Conservation (phyloP, 2,888 invertebrate species). For the Micoletzkya japonica region DNA sequence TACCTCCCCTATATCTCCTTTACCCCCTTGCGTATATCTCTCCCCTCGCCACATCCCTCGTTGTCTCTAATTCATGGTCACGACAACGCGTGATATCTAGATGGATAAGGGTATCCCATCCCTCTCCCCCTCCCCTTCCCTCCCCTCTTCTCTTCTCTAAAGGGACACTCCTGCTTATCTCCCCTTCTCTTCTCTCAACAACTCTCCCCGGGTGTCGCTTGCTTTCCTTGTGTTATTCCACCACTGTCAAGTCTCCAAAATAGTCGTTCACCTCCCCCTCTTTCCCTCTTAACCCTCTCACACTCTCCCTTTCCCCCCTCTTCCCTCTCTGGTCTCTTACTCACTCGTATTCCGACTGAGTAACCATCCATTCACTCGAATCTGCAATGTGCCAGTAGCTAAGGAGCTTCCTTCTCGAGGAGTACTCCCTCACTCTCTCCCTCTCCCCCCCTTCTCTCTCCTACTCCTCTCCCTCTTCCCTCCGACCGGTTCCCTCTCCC, state of each 20-base stretch:
- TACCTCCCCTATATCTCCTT: no score
- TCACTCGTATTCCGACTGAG: not conserved
- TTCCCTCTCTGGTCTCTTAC: not conserved
- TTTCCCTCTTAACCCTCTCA: no score
- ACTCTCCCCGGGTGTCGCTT: no score
- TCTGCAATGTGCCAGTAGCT: no score
- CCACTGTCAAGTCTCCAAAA: no score
- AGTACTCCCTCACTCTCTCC: not conserved
- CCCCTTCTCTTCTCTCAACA: not conserved
- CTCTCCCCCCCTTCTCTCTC: not conserved
- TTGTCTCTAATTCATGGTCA: not conserved
- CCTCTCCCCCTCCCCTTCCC: not conserved
- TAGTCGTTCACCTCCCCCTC: no score
- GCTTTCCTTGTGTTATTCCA: no score
- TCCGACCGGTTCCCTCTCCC: not conserved
- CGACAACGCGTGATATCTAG: no score
- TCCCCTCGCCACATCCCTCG: not conserved
- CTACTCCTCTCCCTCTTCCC: no score
- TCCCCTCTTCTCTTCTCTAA: not conserved
- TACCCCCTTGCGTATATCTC: not conserved
- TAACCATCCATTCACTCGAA: conserved; percentile 1
- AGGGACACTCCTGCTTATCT: not conserved
- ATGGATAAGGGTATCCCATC: no score
- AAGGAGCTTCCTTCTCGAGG: no score
- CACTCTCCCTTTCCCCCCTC: conserved; percentile 1